Conservation (phyloP, 2,113 vertebrate species). For the Gallinago jamesoni region DNA sequence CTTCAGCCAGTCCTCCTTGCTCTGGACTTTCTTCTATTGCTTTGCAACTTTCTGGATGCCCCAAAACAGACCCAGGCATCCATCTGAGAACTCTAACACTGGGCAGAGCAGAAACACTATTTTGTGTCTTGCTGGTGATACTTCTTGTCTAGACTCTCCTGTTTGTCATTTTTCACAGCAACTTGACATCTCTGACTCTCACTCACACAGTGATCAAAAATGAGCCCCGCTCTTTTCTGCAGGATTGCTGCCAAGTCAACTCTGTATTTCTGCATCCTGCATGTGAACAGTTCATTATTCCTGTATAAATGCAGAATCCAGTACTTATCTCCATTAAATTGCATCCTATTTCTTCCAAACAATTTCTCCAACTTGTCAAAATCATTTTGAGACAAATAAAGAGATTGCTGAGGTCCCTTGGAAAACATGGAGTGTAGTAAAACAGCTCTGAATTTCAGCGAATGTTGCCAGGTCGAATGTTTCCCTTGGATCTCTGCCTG, state of each 20-base stretch:
- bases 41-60: not conserved
- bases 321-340: constrained; percentile 30
- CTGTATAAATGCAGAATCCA: constrained; percentile 1
- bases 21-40: not conserved
- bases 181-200: not conserved
- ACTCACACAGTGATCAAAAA: not conserved
- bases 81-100: not conserved
- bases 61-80: not conserved
- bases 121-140: not conserved
- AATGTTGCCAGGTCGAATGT: not conserved
- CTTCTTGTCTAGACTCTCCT: not conserved
- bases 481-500: not conserved
- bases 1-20: not conserved
- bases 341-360: constrained; percentile 50
- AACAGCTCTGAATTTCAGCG: not conserved
- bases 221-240: not conserved
- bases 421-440: not conserved
- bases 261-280: not conserved
- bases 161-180: not conserved
- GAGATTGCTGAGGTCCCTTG: not conserved
- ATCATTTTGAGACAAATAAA: not conserved
- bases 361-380: constrained; percentile 48
- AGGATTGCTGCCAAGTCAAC: not conserved
- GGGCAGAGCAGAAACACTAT: not conserved
- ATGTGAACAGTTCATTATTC: constrained; percentile 30